Evolutionary conservation across 1,140 invertebrate genomes (phyloP).

Genomic region (Ditylenchus dipsaci): DNA sequence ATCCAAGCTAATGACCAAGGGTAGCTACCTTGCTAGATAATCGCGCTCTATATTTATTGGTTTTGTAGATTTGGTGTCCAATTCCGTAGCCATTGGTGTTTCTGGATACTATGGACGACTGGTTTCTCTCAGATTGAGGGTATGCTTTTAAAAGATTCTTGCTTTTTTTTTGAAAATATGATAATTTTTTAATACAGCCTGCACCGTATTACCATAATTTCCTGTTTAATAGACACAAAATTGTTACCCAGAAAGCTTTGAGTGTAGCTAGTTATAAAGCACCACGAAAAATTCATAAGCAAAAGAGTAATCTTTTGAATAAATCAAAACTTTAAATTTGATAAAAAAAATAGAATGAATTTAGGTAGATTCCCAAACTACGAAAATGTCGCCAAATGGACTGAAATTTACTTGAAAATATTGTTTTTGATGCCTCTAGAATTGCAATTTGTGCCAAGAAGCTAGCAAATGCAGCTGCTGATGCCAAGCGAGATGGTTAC

Average conservation of each 20-base stretch:
- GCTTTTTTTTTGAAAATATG: not conserved
- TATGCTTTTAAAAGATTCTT: not conserved
- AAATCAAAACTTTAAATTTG: no score
- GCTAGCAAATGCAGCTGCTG: constrained; percentile 24
- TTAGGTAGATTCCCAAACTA: constrained; percentile 17
- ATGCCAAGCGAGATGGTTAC: constrained; percentile 31
- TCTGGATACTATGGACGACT: constrained; percentile 21
- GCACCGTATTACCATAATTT: no score
- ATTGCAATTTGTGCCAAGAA: constrained; percentile 30
- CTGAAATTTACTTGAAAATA: constrained; percentile 23
- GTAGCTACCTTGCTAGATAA: no score
- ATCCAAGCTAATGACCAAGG: constrained; percentile 25
- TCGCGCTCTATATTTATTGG: no score
- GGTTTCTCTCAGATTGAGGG: constrained; percentile 12
- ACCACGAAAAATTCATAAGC: no score
- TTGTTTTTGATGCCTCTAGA: constrained; percentile 6
- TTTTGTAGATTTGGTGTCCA: constrained; percentile 16
- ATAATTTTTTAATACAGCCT: no score
- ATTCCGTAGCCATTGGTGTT: constrained; percentile 17
- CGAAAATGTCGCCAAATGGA: constrained; percentile 38
- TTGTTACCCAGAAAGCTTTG: no score
- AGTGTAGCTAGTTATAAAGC: no score
- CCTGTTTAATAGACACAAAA: no score
- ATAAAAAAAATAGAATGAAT: not conserved
- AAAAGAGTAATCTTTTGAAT: no score